phyloP scores from a whole-genome alignment of 1,140 invertebrate species.

The Drosophila hydei region DNA sequence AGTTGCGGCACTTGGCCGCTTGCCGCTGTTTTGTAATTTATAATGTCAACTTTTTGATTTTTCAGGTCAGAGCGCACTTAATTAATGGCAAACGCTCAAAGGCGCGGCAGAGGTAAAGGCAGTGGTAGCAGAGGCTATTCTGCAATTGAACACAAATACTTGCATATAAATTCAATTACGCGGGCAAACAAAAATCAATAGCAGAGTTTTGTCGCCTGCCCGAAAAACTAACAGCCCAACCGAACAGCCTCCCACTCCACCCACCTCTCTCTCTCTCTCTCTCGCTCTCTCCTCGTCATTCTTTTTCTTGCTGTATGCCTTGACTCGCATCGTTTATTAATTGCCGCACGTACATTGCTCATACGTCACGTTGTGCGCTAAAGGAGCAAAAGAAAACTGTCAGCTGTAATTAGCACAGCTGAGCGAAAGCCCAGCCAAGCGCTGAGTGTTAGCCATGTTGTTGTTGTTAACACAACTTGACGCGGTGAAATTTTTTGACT shows the following conservation, averaged over 20 bases:
- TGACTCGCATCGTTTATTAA: slow-evolving; percentile 61
- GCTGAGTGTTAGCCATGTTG: slow-evolving; percentile 38
- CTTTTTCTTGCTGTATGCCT: no score
- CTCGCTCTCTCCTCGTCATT: background rate
- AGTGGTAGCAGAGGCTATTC: background rate
- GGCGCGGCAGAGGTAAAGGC: no score
- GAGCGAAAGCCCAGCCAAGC: slow-evolving; percentile 45
- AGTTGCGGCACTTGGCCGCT: slow-evolving; percentile 28
- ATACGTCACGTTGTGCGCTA: slow-evolving; percentile 71
- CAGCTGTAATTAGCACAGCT: slow-evolving; percentile 80
- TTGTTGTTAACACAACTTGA: slow-evolving; percentile 62
- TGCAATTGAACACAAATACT: slow-evolving; percentile 77
- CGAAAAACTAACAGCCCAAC: slow-evolving; percentile 14
- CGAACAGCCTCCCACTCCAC: background rate
- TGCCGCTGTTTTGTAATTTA: slow-evolving; percentile 78
- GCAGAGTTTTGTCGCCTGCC: slow-evolving; percentile 40
- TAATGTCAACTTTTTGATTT: slow-evolving; percentile 81
- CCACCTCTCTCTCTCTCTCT: background rate
- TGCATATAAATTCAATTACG: slow-evolving; percentile 75
- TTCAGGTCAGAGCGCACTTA: slow-evolving; percentile 79
- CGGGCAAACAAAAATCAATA: slow-evolving; percentile 74
- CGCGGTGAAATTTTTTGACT: slow-evolving; percentile 77
- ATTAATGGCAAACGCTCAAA: slow-evolving; percentile 60
- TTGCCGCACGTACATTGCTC: slow-evolving; percentile 78
- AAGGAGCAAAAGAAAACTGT: slow-evolving; percentile 64